Evolutionary conservation across 2,113 vertebrate species (phyloP).

Genomic region (Anhinga rufa): DNA sequence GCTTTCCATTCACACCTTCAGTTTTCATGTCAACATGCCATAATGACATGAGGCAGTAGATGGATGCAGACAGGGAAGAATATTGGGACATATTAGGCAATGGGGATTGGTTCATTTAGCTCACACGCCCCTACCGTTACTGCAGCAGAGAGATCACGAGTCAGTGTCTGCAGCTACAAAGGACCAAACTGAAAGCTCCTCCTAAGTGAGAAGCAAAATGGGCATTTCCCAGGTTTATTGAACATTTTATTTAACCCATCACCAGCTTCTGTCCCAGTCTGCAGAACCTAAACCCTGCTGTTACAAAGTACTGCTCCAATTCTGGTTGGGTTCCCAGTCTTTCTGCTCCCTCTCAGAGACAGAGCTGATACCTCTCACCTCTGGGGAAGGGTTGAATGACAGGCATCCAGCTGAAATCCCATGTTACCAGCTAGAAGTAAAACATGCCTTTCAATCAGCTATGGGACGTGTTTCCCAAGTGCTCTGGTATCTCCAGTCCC

Average conservation of each 20-base stretch:
- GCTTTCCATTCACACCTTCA: slow-evolving; percentile 21
- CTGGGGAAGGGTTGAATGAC: neutral
- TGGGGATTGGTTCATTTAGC: neutral
- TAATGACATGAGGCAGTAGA: slow-evolving; percentile 11
- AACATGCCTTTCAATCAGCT: neutral
- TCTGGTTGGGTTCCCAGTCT: neutral
- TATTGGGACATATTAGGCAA: slow-evolving; percentile 4
- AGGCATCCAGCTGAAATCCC: neutral
- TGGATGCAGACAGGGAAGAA: neutral
- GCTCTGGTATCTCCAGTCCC: neutral
- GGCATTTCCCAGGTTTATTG: neutral
- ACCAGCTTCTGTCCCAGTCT: neutral
- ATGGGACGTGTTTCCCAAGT: neutral
- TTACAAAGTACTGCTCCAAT: neutral
- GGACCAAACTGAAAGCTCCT: neutral
- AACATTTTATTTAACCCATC: neutral
- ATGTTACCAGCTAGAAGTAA: neutral
- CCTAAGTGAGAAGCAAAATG: neutral
- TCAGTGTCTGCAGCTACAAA: neutral
- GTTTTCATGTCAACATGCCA: neutral
- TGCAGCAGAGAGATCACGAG: neutral
- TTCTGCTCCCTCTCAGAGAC: neutral
- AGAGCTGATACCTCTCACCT: neutral
- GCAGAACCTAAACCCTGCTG: neutral
- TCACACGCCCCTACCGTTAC: neutral